phyloP scores from a whole-genome alignment of 2,113 vertebrate genomes.

The Oncorhynchus masou region DNA sequence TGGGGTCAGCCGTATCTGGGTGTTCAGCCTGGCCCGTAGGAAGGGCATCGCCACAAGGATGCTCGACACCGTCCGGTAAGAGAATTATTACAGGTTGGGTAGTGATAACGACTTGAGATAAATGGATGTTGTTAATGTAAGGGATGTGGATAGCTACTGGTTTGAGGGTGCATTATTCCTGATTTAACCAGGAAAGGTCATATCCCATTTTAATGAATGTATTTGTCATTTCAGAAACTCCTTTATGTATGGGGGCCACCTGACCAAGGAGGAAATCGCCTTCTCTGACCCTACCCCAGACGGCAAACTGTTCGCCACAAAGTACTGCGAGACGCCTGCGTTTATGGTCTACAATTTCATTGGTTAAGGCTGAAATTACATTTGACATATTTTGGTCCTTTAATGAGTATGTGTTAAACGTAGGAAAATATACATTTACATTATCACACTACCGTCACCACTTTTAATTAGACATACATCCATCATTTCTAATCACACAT shows the following conservation, averaged over 20 bases:
- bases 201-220: not conserved
- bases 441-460: too few relatives aligned
- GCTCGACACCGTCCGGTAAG: conserved; percentile 84
- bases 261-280: conserved; percentile 84
- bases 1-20: conserved; percentile 92
- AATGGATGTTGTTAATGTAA: too few relatives aligned
- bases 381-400: too few relatives aligned
- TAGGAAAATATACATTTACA: too few relatives aligned
- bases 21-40: conserved; percentile 79
- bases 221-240: conserved; percentile 72
- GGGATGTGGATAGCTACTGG: not conserved
- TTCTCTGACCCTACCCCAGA: conserved; percentile 94
- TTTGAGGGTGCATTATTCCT: not conserved
- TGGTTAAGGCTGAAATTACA: conserved; percentile 35
- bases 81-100: too few relatives aligned
- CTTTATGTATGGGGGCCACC: conserved; percentile 84
- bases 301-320: conserved; percentile 85
- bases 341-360: conserved; percentile 95
- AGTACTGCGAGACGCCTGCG: conserved; percentile 81
- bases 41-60: conserved; percentile 82
- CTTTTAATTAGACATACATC: too few relatives aligned
- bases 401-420: too few relatives aligned
- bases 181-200: too few relatives aligned
- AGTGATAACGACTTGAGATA: too few relatives aligned
- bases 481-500: too few relatives aligned